A percentile compares a stretch with the other conserved stretches of the same genome.
Conservation (phyloP, 2,797 vertebrate species). For the Melanotaenia pygmaea region DNA sequence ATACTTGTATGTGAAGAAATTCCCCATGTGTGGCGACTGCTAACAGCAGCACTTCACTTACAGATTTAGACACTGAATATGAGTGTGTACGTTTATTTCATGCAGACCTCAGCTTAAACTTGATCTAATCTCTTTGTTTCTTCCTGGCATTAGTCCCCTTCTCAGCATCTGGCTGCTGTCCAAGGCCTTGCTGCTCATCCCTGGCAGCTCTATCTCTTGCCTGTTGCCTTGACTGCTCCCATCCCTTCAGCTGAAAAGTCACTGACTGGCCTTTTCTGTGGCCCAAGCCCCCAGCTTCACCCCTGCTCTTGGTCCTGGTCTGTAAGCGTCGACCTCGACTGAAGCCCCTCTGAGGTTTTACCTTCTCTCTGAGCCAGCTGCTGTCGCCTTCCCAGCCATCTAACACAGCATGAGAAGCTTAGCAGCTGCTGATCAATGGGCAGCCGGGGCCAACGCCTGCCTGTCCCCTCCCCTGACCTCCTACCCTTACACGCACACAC, state of each 20-base stretch:
- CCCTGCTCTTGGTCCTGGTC: conserved; percentile 40
- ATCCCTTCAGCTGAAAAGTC: conserved; percentile 38
- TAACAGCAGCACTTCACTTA: background rate
- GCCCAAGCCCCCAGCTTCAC: conserved; percentile 11
- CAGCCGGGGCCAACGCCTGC: conserved; percentile 81
- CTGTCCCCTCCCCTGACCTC: conserved; percentile 74
- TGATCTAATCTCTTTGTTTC: conserved; percentile 48
- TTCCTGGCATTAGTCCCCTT: conserved; percentile 41
- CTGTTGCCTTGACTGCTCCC: conserved; percentile 42
- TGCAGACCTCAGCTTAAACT: conserved; percentile 1
- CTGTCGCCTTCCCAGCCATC: conserved; percentile 79
- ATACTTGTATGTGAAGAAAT: no score
- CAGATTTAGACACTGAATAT: background rate
- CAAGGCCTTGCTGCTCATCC: conserved; percentile 34
- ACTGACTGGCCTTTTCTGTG: conserved; percentile 24
- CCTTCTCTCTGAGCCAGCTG: conserved; percentile 74
- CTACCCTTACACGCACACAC: conserved; percentile 59
- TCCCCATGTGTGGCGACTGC: no score
- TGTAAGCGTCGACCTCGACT: conserved; percentile 33
- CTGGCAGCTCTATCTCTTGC: conserved; percentile 46
- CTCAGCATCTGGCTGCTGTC: conserved; percentile 63
- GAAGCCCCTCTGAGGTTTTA: conserved; percentile 54
- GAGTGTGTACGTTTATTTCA: conserved; percentile 19
- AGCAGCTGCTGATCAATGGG: conserved; percentile 86
- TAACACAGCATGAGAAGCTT: conserved; percentile 82